A percentile compares a stretch with the other conserved stretches of the same genome.
phyloP scores from a whole-genome alignment of 2,113 vertebrate genomes.

The Diadophis punctatus region DNA sequence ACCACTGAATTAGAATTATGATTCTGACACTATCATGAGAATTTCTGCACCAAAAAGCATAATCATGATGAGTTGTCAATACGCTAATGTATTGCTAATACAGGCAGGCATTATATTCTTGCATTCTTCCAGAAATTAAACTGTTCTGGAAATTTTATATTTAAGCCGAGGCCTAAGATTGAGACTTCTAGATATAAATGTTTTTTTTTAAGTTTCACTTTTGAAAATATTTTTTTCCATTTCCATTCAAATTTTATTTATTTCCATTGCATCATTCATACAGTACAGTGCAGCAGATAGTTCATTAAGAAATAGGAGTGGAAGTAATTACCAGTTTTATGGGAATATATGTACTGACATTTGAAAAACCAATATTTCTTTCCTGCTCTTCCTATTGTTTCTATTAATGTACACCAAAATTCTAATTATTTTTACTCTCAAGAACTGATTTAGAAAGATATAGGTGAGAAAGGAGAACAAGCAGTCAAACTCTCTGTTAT shows the following conservation, averaged over 20 bases:
- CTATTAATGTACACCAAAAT: not conserved
- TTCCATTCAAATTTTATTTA: not conserved
- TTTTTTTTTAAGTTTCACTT: too few relatives aligned
- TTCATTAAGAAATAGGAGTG: not conserved
- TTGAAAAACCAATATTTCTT: not conserved
- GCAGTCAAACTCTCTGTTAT: not conserved
- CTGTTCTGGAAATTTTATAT: not conserved
- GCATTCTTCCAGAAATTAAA: not conserved
- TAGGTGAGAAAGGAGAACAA: not conserved
- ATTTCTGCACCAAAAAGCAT: not conserved
- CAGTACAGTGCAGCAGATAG: not conserved
- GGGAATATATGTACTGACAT: not conserved
- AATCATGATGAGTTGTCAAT: not conserved
- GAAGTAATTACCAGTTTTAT: not conserved
- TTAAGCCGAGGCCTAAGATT: not conserved
- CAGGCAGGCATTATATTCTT: not conserved
- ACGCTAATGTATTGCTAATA: not conserved
- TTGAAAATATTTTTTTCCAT: not conserved
- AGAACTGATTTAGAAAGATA: not conserved
- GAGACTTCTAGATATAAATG: not conserved
- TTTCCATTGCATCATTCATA: not conserved
- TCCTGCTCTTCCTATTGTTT: not conserved
- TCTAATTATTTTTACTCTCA: not conserved
- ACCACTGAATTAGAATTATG: too few relatives aligned
- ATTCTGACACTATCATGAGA: not conserved